Evolutionary conservation across 2,888 invertebrate genomes (phyloP).

Genomic region (Pollenia griseotomentosa): DNA sequence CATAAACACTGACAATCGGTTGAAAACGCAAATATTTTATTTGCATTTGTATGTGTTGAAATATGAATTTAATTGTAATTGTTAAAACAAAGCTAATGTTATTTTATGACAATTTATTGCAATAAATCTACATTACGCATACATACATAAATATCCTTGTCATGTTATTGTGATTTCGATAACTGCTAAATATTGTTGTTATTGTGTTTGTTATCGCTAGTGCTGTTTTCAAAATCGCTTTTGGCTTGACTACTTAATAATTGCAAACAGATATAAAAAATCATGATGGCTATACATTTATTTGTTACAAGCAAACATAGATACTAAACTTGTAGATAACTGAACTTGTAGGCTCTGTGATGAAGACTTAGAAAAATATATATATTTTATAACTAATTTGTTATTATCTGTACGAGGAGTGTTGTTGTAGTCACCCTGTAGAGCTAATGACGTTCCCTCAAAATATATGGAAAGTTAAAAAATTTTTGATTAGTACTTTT

Average conservation of each 20-base stretch:
- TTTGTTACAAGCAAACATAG: neutral
- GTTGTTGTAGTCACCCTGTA: no score
- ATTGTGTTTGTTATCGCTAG: neutral
- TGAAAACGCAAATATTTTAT: neutral
- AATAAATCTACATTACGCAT: conserved; percentile 3
- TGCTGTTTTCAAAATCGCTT: conserved; percentile 13
- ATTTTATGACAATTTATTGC: conserved; percentile 40
- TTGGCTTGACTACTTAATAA: neutral
- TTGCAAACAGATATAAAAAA: neutral
- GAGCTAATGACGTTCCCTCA: no score
- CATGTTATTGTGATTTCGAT: conserved; percentile 29
- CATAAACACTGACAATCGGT: neutral
- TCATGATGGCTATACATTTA: conserved; percentile 4
- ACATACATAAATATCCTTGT: neutral
- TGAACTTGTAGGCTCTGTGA: no score
- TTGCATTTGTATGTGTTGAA: neutral
- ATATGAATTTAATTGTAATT: neutral
- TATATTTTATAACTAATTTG: conserved; percentile 26
- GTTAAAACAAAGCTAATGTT: conserved; percentile 20
- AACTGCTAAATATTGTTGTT: neutral
- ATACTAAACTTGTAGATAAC: no score
- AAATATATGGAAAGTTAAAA: no score
- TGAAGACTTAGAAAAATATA: conserved; percentile 1
- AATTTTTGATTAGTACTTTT: no score
- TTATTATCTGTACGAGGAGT: neutral